These are phyloP conservation scores for Brachypalpus laphriformis DNA, from an alignment of 2,888 invertebrate species.

Conservation along the genomic window DNA sequence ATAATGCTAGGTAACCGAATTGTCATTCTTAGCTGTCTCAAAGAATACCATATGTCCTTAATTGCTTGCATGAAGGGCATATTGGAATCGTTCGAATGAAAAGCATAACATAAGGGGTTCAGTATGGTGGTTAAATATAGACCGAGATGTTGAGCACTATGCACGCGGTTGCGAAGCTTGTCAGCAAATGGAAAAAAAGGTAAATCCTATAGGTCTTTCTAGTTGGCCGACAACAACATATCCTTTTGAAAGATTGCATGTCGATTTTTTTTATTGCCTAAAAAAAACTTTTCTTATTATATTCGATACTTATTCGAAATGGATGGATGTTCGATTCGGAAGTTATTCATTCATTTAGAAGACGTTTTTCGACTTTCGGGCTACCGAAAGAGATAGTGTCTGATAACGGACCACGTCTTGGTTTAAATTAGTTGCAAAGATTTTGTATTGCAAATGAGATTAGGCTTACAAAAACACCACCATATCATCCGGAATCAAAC, in stretches of 20 bases:
- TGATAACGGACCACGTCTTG: constrained; percentile 9
- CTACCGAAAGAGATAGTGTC: not conserved
- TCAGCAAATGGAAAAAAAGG: constrained; percentile 17
- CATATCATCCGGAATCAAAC: constrained; percentile 73
- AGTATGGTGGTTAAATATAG: constrained; percentile 77
- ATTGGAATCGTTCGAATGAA: constrained; percentile 74
- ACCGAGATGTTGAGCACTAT: constrained; percentile 76
- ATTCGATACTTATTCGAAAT: constrained; percentile 22
- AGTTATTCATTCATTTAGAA: too few relatives aligned
- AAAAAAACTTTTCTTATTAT: constrained; percentile 15
- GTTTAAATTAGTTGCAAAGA: too few relatives aligned
- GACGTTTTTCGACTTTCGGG: constrained; percentile 19
- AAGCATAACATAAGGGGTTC: constrained; percentile 75
- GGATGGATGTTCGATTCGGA: constrained; percentile 40
- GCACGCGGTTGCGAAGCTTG: constrained; percentile 68
- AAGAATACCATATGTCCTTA: too few relatives aligned
- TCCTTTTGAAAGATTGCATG: constrained; percentile 66
- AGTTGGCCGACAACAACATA: constrained; percentile 32
- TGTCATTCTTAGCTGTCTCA: too few relatives aligned
- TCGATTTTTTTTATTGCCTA: constrained; percentile 21
- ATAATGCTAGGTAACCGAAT: too few relatives aligned
- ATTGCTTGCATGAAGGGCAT: too few relatives aligned
- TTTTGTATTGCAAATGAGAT: constrained; percentile 12
- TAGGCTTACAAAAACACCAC: constrained; percentile 37
- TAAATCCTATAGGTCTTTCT: constrained; percentile 18